A percentile compares a stretch with the other conserved stretches of the same genome.
Conservation (phyloP, 2,113 vertebrate genomes). For the Dascyllus trimaculatus region DNA sequence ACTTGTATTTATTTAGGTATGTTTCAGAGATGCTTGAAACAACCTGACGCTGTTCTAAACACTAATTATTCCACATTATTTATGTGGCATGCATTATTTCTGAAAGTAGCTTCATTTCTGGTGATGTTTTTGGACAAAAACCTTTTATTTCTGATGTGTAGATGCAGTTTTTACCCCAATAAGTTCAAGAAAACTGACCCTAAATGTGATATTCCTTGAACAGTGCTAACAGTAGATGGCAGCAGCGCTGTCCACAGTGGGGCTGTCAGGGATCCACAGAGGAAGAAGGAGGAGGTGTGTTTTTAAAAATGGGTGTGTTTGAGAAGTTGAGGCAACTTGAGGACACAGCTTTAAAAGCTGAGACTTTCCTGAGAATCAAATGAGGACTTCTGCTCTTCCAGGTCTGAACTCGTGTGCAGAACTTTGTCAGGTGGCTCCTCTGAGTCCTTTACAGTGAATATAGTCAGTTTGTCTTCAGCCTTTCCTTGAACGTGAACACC, state of each 20-base stretch:
- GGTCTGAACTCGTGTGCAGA: constrained; percentile 19
- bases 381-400: not conserved
- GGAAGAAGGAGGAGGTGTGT: constrained; percentile 8
- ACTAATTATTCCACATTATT: too few relatives aligned
- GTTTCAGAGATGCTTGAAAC: too few relatives aligned
- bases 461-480: not conserved
- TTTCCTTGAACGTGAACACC: not conserved
- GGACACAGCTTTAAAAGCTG: not conserved
- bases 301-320: constrained; percentile 23
- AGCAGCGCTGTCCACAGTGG: constrained; percentile 5
- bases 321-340: not conserved
- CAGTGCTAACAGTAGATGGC: constrained; percentile 46
- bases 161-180: too few relatives aligned
- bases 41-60: too few relatives aligned
- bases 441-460: too few relatives aligned
- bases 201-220: too few relatives aligned
- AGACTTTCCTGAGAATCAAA: not conserved
- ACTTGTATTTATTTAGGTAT: too few relatives aligned
- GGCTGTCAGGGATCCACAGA: constrained; percentile 18
- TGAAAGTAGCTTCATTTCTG: too few relatives aligned
- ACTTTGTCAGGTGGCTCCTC: not conserved
- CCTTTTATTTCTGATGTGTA: too few relatives aligned
- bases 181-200: too few relatives aligned
- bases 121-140: too few relatives aligned
- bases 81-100: too few relatives aligned